These are phyloP conservation scores for Blera fallax DNA, from an alignment of 2,888 invertebrate genomes.

Conservation along the genomic window DNA sequence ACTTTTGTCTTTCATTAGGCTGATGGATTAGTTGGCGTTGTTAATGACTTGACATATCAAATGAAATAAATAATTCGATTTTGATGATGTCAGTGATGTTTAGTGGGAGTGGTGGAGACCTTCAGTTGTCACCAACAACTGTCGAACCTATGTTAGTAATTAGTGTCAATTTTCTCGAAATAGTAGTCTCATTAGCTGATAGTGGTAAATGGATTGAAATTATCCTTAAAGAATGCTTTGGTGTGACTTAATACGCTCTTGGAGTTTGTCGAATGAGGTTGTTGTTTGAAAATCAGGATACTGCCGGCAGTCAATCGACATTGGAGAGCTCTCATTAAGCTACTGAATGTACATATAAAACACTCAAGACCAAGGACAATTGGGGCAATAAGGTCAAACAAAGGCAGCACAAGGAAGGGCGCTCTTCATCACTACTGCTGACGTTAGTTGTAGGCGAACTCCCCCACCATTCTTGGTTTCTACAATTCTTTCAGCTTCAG, in stretches of 20 bases:
- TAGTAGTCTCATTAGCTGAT: slow-evolving; percentile 4
- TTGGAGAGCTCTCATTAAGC: too few relatives aligned
- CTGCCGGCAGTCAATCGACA: too few relatives aligned
- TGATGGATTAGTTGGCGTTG: slow-evolving; percentile 67
- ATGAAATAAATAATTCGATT: slow-evolving; percentile 66
- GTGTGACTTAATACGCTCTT: not conserved
- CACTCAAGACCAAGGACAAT: too few relatives aligned
- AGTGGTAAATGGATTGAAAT: not conserved
- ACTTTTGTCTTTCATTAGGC: slow-evolving; percentile 62
- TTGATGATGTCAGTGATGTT: slow-evolving; percentile 47
- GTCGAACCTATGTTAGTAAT: slow-evolving; percentile 26
- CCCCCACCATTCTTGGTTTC: too few relatives aligned
- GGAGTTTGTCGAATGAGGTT: not conserved
- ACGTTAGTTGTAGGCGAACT: too few relatives aligned
- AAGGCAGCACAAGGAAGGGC: too few relatives aligned
- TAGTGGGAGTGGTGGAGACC: not conserved
- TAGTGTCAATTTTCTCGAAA: slow-evolving; percentile 33
- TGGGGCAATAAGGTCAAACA: too few relatives aligned
- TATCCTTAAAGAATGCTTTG: not conserved
- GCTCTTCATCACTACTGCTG: too few relatives aligned
- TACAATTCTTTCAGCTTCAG: too few relatives aligned
- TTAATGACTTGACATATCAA: slow-evolving; percentile 67
- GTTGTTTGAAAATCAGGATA: not conserved
- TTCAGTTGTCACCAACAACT: slow-evolving; percentile 17
- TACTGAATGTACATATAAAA: too few relatives aligned